These are phyloP conservation scores for Microtus richardsoni DNA, from an alignment of 2,113 vertebrate genomes.

Conservation along the genomic window DNA sequence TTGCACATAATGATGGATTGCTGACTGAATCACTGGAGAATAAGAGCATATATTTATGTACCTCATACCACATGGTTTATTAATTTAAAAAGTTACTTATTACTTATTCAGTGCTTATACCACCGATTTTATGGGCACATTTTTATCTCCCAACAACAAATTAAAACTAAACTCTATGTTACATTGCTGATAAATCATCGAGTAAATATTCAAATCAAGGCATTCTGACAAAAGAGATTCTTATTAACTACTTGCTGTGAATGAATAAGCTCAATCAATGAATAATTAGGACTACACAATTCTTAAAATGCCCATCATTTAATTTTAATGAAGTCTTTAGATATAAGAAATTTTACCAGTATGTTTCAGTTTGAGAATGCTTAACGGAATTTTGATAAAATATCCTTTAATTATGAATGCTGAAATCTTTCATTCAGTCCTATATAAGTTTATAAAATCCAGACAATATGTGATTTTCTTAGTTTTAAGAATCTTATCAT, in stretches of 20 bases:
- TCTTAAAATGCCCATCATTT: background rate
- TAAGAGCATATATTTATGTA: background rate
- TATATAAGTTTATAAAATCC: background rate
- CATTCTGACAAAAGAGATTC: background rate
- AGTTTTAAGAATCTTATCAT: background rate
- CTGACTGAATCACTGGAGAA: background rate
- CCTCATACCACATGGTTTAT: background rate
- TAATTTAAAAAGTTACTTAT: background rate
- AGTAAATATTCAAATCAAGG: background rate
- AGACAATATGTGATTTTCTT: background rate
- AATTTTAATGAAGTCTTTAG: constrained; percentile 30
- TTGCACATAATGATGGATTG: background rate
- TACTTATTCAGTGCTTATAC: constrained; percentile 22
- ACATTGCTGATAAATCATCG: background rate
- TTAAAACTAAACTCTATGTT: background rate
- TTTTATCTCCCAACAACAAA: background rate
- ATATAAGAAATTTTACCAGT: constrained; percentile 5
- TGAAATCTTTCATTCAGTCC: constrained; percentile 13
- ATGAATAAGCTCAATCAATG: constrained; percentile 22
- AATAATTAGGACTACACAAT: background rate
- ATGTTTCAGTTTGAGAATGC: background rate
- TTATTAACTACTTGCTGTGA: background rate
- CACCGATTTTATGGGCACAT: background rate
- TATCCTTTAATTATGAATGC: constrained; percentile 20
- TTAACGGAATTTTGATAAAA: constrained; percentile 59